Evolutionary conservation across 2,888 invertebrate genomes (phyloP), one percentile per base, ranked within the genome.

Genomic region (Merodon equestris): DNA sequence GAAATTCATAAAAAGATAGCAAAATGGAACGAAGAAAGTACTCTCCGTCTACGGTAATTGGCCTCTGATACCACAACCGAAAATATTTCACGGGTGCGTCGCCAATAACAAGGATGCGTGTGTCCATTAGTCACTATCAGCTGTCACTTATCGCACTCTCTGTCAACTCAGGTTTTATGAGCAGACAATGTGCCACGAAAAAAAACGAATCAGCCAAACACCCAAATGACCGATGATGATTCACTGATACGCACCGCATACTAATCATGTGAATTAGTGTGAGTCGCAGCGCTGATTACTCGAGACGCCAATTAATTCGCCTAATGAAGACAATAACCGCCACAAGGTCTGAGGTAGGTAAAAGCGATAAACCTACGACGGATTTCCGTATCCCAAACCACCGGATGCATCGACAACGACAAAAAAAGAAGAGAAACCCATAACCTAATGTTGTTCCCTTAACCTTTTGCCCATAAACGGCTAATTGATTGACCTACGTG

Each of bases 311-410:
- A 79, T 79, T 79, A 68, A 79, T 79, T 79, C 68, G 79, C 58
- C 63, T 79, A 79, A 79, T 79, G 74, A 74, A 73, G 68, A 67
- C 51, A 13, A 27, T 27, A 27, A 27, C 53, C 9, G 34, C 1
- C 27, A 27, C 27, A 27, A 27, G 27, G 27, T 27, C 27, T 5
- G 36, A 4, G 27, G 50, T 57, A 7, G 40, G 50, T 57, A 70
- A 34, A 38, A 17, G 27, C 57, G 48, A 61, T 70, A 68, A 74
- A 68, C 61, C 10, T 17, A 58, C 68, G 79, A 74, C 79, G 79
- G 79, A 79, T 79, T 79, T 79, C 79, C 79, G 79, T 70, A 79
- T 54, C 79, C 73, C 79, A 74, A 79, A 74, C 74, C 9, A 74
- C 79, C 79, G 79, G 79, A 79, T 74, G 74, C 70, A 74, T 14